Conservation (phyloP, 1,140 invertebrate species). For the Ceratina calcarata region DNA sequence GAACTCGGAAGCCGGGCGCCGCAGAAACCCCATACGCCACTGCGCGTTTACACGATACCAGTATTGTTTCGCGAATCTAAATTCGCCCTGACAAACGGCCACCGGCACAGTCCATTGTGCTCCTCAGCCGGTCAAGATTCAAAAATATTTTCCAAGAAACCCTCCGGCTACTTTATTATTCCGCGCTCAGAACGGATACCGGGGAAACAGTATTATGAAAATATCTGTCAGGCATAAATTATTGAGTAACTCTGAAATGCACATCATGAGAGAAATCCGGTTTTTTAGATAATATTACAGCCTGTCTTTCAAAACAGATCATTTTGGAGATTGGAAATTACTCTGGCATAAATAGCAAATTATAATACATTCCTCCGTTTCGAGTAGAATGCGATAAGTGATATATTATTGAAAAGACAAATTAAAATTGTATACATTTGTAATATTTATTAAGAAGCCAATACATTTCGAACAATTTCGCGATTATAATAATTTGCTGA, state of each 20-base stretch:
- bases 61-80: conserved; percentile 52
- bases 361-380: no score
- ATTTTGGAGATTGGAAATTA: no score
- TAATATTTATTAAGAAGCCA: no score
- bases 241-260: not conserved
- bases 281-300: no score
- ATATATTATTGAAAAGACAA: no score
- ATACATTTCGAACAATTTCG: no score
- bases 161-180: not conserved
- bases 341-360: no score
- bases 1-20: conserved; percentile 11
- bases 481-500: no score
- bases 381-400: no score
- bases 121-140: not conserved
- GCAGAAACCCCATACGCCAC: conserved; percentile 19
- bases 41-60: conserved; percentile 49
- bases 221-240: not conserved
- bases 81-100: conserved; percentile 49
- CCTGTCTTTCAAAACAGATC: no score
- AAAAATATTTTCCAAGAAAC: conserved; percentile 1
- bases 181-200: not conserved
- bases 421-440: no score
- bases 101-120: not conserved
- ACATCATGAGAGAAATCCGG: not conserved
- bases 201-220: not conserved